Evolutionary conservation across 2,888 invertebrate species (phyloP).

Genomic region (Scrobipalpa costella): DNA sequence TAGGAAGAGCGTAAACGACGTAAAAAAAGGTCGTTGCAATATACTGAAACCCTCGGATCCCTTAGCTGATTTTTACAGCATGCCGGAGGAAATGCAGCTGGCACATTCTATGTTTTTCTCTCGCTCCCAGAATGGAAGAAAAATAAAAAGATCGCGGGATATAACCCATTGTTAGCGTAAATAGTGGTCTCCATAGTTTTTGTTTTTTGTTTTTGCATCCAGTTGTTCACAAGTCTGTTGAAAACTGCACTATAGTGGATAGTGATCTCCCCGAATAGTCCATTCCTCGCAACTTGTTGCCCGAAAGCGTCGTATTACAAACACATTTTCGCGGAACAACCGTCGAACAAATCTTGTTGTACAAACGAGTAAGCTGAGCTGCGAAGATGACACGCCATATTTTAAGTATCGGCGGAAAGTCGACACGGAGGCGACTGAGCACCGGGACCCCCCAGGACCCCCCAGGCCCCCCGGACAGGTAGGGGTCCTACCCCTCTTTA

Average conservation of each 20-base stretch:
- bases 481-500: constrained; percentile 61
- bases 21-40: no score
- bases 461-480: not conserved
- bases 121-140: no score
- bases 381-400: constrained; percentile 70
- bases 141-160: no score
- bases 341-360: constrained; percentile 57
- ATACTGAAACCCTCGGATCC: no score
- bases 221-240: no score
- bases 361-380: constrained; percentile 67
- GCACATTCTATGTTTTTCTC: no score
- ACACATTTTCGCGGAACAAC: constrained; percentile 53
- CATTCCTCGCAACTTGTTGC: not conserved
- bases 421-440: constrained; percentile 59
- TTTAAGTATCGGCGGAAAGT: constrained; percentile 71
- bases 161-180: no score
- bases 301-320: constrained; percentile 42
- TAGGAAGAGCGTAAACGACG: no score
- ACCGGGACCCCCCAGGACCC: constrained; percentile 7
- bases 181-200: no score
- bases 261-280: not conserved
- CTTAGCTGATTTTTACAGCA: no score
- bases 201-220: no score
- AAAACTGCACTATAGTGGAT: not conserved
- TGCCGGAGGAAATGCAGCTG: no score